A percentile compares a stretch with the other conserved stretches of the same genome.
These are phyloP conservation scores for Crotalus horridus DNA, from an alignment of 2,113 vertebrate species.

Conservation along the genomic window DNA sequence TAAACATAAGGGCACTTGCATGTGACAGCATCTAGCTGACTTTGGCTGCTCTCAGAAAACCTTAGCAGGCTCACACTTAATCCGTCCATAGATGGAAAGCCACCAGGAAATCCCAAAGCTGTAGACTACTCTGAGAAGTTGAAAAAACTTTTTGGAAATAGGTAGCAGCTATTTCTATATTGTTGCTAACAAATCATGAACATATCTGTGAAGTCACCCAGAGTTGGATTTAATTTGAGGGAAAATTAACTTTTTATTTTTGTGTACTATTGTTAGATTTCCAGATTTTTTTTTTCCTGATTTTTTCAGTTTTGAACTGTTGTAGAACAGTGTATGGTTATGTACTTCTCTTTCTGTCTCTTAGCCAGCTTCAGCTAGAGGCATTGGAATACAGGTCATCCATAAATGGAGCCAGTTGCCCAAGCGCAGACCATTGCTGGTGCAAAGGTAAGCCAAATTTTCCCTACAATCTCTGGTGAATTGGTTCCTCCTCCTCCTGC, in stretches of 20 bases:
- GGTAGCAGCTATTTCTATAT: neutral
- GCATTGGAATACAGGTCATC: slow-evolving; percentile 96
- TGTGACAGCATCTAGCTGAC: neutral
- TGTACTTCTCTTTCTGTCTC: slow-evolving; percentile 3
- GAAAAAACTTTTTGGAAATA: neutral
- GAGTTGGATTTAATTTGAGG: neutral
- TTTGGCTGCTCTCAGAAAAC: neutral
- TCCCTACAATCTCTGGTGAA: neutral
- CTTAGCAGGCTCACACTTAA: neutral
- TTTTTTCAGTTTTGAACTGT: neutral
- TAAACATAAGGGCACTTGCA: neutral
- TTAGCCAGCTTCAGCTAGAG: slow-evolving; percentile 94
- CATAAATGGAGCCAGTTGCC: slow-evolving; percentile 98
- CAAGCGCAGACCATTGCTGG: slow-evolving; percentile 87
- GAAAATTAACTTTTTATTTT: neutral
- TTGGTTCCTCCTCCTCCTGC: neutral
- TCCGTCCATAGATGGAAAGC: neutral
- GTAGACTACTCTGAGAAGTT: neutral
- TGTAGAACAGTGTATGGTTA: neutral
- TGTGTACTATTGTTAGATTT: neutral
- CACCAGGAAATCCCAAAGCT: neutral
- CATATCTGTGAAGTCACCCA: neutral
- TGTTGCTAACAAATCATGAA: neutral
- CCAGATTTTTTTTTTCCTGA: neutral
- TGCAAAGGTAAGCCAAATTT: slow-evolving; percentile 83